Conservation (phyloP, 2,797 vertebrate species). For the Notoglanidium macrostoma region DNA sequence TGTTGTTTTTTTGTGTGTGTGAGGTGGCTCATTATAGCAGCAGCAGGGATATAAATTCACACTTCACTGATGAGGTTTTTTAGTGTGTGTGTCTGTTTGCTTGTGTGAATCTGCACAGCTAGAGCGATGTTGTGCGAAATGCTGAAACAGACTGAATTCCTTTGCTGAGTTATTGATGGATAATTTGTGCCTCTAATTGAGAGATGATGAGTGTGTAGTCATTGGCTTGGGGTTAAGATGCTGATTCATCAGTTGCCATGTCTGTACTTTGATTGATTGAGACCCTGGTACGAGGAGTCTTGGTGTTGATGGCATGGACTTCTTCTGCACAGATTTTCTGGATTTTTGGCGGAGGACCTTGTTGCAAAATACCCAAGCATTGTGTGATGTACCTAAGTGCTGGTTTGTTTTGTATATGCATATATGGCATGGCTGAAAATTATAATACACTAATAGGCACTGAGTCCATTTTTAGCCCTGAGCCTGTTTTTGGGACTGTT, state of each 20-base stretch:
- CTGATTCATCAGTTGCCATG: slow-evolving; percentile 1
- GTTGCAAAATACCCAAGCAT: background rate
- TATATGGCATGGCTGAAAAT: background rate
- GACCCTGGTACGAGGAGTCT: background rate
- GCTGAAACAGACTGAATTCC: background rate
- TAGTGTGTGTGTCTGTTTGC: background rate
- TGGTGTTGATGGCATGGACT: background rate
- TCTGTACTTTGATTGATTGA: background rate
- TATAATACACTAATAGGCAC: background rate
- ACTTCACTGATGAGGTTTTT: background rate
- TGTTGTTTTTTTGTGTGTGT: slow-evolving; percentile 13
- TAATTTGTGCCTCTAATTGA: background rate
- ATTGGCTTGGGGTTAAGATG: background rate
- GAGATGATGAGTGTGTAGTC: background rate
- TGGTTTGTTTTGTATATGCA: background rate
- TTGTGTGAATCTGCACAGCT: background rate
- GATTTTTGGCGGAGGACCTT: background rate
- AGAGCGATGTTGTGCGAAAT: background rate
- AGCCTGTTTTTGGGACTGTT: background rate
- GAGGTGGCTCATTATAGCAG: slow-evolving; percentile 20
- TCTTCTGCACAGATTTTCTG: background rate
- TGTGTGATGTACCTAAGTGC: too few species aligned
- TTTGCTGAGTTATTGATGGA: background rate
- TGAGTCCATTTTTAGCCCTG: background rate
- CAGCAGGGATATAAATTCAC: slow-evolving; percentile 21